These are phyloP conservation scores for Ennomos erosarius DNA, from an alignment of 2,888 invertebrate species.

Conservation along the genomic window DNA sequence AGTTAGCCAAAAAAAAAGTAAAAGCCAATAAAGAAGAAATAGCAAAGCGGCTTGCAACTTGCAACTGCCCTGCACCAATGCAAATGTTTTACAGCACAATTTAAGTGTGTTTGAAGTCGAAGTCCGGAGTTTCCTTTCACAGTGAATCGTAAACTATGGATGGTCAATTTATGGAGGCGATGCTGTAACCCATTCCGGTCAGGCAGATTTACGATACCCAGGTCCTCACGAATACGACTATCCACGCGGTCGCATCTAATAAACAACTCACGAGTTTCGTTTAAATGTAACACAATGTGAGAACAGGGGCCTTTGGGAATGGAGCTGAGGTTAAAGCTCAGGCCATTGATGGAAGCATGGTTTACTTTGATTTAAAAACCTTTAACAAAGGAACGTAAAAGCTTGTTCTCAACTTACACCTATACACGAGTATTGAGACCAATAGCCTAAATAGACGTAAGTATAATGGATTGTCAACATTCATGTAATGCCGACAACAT, in stretches of 20 bases:
- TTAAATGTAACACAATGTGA: constrained; percentile 37
- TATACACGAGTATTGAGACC: too few species aligned
- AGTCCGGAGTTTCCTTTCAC: constrained; percentile 66
- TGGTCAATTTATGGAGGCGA: constrained; percentile 78
- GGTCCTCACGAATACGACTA: constrained; percentile 71
- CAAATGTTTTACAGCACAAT: constrained; percentile 41
- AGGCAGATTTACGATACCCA: constrained; percentile 77
- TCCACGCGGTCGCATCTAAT: constrained; percentile 65
- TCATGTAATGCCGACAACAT: too few species aligned
- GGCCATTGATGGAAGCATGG: neutral
- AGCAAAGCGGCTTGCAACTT: constrained; percentile 21
- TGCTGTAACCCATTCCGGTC: constrained; percentile 74
- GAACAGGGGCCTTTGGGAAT: constrained; percentile 16
- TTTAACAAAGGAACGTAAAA: too few species aligned
- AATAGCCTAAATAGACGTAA: too few species aligned
- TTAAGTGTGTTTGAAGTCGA: constrained; percentile 57
- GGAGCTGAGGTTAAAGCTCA: neutral
- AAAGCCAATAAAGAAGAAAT: constrained; percentile 35
- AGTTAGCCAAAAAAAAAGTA: too few species aligned
- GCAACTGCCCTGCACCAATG: constrained; percentile 23
- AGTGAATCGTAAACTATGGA: constrained; percentile 78
- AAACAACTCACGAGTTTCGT: constrained; percentile 61
- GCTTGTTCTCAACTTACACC: too few species aligned
- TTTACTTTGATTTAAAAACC: too few species aligned
- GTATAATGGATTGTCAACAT: too few species aligned